These are phyloP conservation scores for Oxygymnocypris stewartii DNA, from an alignment of 2,113 vertebrate species.

Conservation along the genomic window DNA sequence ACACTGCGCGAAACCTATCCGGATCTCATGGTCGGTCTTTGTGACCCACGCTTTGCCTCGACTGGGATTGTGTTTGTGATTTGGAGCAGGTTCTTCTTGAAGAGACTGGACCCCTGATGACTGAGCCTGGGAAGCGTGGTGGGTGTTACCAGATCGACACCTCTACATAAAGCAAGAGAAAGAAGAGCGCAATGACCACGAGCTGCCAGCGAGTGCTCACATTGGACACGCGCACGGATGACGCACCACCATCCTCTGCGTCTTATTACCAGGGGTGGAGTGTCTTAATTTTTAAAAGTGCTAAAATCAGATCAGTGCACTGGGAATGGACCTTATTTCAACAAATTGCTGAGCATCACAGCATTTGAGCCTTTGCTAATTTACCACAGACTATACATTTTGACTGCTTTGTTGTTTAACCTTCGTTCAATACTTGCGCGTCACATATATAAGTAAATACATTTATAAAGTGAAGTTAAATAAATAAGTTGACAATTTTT, in stretches of 20 bases:
- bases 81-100: conserved; percentile 80
- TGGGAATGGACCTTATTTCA: conserved; percentile 6
- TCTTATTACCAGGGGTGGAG: conserved; percentile 46
- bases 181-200: conserved; percentile 57
- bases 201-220: conserved; percentile 37
- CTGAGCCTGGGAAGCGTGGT: conserved; percentile 84
- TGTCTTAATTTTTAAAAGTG: conserved; percentile 44
- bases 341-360: conserved; percentile 13
- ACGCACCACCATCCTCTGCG: conserved; percentile 35
- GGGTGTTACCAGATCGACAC: conserved; percentile 82
- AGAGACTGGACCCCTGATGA: conserved; percentile 84
- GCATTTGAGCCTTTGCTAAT: neutral
- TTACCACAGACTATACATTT: neutral
- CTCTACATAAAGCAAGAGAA: conserved; percentile 59
- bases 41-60: conserved; percentile 53
- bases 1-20: conserved; percentile 17
- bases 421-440: neutral
- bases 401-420: neutral
- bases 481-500: neutral
- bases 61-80: conserved; percentile 79
- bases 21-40: conserved; percentile 8
- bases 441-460: neutral
- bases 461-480: neutral
- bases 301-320: conserved; percentile 34
- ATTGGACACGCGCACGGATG: conserved; percentile 51